These are phyloP conservation scores for Caerostris extrusa DNA, from an alignment of 1,140 invertebrate species.

Conservation along the genomic window DNA sequence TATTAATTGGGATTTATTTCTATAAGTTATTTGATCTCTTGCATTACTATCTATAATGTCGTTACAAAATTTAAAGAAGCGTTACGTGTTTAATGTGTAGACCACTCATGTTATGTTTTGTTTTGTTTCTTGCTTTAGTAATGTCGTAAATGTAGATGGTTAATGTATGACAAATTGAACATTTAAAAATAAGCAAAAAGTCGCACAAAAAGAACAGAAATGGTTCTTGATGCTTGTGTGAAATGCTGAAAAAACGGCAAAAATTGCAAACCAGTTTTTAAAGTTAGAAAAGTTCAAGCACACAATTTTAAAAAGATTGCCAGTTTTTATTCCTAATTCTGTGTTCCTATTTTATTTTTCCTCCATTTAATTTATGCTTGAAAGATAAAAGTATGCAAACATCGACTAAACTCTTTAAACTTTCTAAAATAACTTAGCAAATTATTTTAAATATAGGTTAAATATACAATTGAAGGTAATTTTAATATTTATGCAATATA, in stretches of 20 bases:
- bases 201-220: background rate
- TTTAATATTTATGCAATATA: too few species aligned
- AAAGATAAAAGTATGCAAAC: too few species aligned
- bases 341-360: too few species aligned
- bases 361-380: too few species aligned
- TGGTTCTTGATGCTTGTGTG: background rate
- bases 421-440: too few species aligned
- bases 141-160: background rate
- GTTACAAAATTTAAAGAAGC: background rate
- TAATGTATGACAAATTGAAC: background rate
- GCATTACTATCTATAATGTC: background rate
- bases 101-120: background rate
- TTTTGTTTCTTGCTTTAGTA: background rate
- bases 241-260: background rate
- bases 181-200: background rate
- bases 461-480: too few species aligned
- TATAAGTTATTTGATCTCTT: background rate
- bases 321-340: background rate
- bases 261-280: constrained; percentile 1
- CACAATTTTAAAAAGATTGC: background rate
- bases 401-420: too few species aligned
- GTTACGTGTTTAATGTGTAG: background rate
- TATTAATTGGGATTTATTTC: background rate
- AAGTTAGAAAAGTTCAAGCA: constrained; percentile 27
- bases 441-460: too few species aligned